A percentile compares a stretch with the other conserved stretches of the same genome.
Conservation (phyloP, 2,888 invertebrate species). For the Epinotia nisella region DNA sequence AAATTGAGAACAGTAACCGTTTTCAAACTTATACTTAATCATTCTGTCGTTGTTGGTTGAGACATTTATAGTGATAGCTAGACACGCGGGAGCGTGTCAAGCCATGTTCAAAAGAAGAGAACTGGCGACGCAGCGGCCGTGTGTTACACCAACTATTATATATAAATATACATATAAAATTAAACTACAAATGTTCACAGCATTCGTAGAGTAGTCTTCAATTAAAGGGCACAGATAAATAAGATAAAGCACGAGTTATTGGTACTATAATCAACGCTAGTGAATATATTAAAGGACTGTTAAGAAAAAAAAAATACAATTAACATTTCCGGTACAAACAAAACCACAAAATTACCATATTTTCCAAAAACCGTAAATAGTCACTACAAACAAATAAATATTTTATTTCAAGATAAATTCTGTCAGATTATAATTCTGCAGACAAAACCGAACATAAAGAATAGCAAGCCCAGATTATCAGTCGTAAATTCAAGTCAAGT, state of each 20-base stretch:
- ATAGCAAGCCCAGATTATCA: conserved; percentile 19
- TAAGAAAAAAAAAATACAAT: background rate
- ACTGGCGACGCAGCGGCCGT: too few species aligned
- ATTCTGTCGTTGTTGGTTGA: background rate
- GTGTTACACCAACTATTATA: too few species aligned
- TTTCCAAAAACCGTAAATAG: background rate
- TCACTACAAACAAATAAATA: background rate
- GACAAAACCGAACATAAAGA: conserved; percentile 40
- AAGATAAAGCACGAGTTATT: background rate
- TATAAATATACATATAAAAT: too few species aligned
- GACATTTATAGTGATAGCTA: background rate
- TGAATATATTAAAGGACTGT: too few species aligned
- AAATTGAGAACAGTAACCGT: background rate
- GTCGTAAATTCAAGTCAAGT: conserved; percentile 33
- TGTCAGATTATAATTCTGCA: background rate
- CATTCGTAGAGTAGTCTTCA: background rate
- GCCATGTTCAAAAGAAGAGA: too few species aligned
- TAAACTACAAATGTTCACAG: background rate
- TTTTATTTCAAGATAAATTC: conserved; percentile 3
- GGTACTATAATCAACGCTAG: too few species aligned
- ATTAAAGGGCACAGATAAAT: background rate
- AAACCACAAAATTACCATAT: conserved; percentile 2
- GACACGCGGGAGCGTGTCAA: too few species aligned
- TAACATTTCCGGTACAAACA: background rate
- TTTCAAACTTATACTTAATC: background rate